Evolutionary conservation across 2,888 invertebrate genomes (phyloP).

Genomic region (Andrena trimmerana): DNA sequence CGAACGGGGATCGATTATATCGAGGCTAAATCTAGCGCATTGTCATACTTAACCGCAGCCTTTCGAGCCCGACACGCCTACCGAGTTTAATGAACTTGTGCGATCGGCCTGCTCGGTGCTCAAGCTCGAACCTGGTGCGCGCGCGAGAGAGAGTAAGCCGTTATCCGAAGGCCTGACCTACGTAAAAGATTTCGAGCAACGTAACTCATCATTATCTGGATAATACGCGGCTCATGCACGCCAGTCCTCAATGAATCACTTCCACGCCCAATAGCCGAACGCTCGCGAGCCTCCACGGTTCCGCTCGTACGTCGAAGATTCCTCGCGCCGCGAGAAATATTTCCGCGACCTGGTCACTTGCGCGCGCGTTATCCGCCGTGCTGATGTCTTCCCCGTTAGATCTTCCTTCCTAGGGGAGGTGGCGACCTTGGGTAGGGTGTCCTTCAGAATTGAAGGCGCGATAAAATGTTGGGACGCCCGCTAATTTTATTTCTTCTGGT

Average conservation of each 20-base stretch:
- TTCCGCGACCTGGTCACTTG: slow-evolving; percentile 18
- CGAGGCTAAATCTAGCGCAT: slow-evolving; percentile 65
- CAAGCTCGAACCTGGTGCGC: slow-evolving; percentile 38
- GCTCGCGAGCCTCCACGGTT: slow-evolving; percentile 40
- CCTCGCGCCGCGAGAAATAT: slow-evolving; percentile 28
- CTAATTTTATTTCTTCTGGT: too few relatives aligned
- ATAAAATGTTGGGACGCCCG: too few relatives aligned
- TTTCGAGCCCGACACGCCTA: slow-evolving; percentile 67
- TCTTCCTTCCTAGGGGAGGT: background rate
- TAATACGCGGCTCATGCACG: slow-evolving; percentile 58
- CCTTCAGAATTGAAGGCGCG: too few relatives aligned
- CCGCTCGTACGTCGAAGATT: slow-evolving; percentile 25
- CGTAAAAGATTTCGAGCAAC: slow-evolving; percentile 67
- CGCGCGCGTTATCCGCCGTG: slow-evolving; percentile 18
- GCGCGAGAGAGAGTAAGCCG: slow-evolving; percentile 63
- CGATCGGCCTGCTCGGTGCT: slow-evolving; percentile 67
- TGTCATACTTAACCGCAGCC: slow-evolving; percentile 63
- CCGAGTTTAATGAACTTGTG: slow-evolving; percentile 72
- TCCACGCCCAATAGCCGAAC: slow-evolving; percentile 53
- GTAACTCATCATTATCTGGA: slow-evolving; percentile 69
- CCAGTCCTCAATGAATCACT: slow-evolving; percentile 59
- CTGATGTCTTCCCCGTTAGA: background rate
- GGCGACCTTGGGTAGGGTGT: too few relatives aligned
- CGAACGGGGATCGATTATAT: slow-evolving; percentile 11
- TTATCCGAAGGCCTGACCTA: slow-evolving; percentile 66